Conservation (phyloP, 2,113 vertebrate genomes). For the Propithecus coquereli region DNA sequence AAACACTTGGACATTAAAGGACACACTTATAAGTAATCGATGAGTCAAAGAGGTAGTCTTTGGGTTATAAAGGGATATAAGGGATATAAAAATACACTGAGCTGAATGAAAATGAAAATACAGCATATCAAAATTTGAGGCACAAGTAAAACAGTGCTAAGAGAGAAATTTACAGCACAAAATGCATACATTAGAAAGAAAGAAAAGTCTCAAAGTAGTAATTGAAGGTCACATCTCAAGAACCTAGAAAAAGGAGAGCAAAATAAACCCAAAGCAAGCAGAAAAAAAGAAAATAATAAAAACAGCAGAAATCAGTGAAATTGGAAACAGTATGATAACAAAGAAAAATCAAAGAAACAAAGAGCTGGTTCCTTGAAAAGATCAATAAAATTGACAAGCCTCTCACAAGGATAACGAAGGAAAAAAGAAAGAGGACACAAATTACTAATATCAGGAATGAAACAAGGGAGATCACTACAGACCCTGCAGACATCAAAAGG, state of each 20-base stretch:
- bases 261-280: conserved; percentile 1
- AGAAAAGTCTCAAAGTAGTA: background rate
- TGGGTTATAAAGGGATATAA: background rate
- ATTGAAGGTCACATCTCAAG: background rate
- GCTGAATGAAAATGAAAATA: conserved; percentile 1
- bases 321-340: background rate
- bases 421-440: background rate
- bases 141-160: background rate
- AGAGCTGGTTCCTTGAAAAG: background rate
- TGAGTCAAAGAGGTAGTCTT: background rate
- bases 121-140: background rate
- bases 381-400: background rate
- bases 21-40: background rate
- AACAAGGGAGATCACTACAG: background rate
- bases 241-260: background rate
- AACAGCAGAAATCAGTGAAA: background rate
- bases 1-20: background rate
- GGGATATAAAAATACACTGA: background rate
- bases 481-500: background rate
- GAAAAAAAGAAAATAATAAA: background rate
- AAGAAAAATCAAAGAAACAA: background rate
- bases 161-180: background rate
- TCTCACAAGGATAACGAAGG: background rate
- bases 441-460: background rate
- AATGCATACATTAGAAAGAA: background rate